Evolutionary conservation across 1,140 invertebrate species (phyloP), one percentile per base, ranked within the genome.

Genomic region (Lucilia sericata): DNA sequence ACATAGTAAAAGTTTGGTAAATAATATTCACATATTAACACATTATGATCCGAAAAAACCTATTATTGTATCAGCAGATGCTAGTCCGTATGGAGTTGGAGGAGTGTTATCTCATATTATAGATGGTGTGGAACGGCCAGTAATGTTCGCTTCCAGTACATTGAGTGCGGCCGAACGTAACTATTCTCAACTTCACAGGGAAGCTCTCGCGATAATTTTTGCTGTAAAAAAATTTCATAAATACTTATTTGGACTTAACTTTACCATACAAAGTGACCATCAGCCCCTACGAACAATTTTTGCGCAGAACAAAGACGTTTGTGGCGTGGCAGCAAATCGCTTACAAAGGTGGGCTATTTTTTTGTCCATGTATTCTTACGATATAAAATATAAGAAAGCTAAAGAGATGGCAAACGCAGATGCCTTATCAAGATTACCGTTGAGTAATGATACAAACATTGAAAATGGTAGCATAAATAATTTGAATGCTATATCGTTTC

Each of bases 191-290:
- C 88, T 92, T 30, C 90, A 93, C 51, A 90, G 90, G 83, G 92
- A 94, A 87, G 90, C 88, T 21, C 84, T 93, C 12, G 87, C 89
- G 0, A 87, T 93, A 12, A 83, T 92, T 2, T 93, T 87, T 86
- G 91, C 89, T 7, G 87, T 93, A 13, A 90, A 91, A 92, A 30
- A 91, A 85, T 93, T 93, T 83, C 88, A 92, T 36, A 84, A 90
- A 36, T 93, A 91, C 85, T 42, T 93, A 0, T 91, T 87, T 86
- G 88, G 86, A 14, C 17, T 83, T 30, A 17, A 30, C 14, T 83
- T 83, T 74, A 83, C 34, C 13, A 83, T 83, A 17, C 25, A 83
- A 14, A 70, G 25, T 14, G 82, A 74, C 30, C 82, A 83, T 42
- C 82, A 83, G 60, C 82, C 82, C 9, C n/a, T 83, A 21, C 21